Percentiles rank a stretch among this genome's conserved stretches.
Evolutionary conservation across 2,888 invertebrate species (phyloP).

Genomic region (Euplagia quadripunctaria): DNA sequence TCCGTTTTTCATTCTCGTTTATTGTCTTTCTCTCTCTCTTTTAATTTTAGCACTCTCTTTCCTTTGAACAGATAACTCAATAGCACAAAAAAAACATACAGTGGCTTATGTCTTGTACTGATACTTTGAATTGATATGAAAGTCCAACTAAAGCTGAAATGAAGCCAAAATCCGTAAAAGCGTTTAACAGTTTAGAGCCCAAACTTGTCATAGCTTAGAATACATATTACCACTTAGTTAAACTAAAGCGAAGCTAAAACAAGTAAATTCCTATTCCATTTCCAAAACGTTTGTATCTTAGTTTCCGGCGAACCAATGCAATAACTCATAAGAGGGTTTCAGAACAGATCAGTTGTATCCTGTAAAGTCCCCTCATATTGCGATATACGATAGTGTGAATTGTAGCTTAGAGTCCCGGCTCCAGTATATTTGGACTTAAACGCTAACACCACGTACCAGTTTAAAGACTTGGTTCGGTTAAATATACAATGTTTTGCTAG

Average conservation of each 20-base stretch:
- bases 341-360: slow-evolving; percentile 47
- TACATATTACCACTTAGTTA: background rate
- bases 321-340: slow-evolving; percentile 51
- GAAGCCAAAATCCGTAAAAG: background rate
- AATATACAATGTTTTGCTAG: background rate
- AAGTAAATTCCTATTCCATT: slow-evolving; percentile 13
- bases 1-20: no score
- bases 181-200: background rate
- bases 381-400: slow-evolving; percentile 62
- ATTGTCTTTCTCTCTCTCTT: no score
- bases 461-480: slow-evolving; percentile 31
- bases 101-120: background rate
- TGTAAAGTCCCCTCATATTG: slow-evolving; percentile 58
- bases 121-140: background rate
- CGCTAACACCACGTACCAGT: slow-evolving; percentile 22
- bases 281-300: slow-evolving; percentile 26
- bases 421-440: slow-evolving; percentile 49
- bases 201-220: background rate
- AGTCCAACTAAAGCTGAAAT: background rate
- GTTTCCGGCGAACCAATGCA: slow-evolving; percentile 40
- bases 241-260: slow-evolving; percentile 2
- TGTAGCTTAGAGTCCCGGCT: slow-evolving; percentile 56
- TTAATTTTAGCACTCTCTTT: no score
- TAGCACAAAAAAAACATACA: background rate
- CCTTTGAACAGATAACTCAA: no score